A percentile compares a stretch with the other conserved stretches of the same genome.
Evolutionary conservation across 1,140 invertebrate species (phyloP).

Genomic region (Euwallacea fornicatus): DNA sequence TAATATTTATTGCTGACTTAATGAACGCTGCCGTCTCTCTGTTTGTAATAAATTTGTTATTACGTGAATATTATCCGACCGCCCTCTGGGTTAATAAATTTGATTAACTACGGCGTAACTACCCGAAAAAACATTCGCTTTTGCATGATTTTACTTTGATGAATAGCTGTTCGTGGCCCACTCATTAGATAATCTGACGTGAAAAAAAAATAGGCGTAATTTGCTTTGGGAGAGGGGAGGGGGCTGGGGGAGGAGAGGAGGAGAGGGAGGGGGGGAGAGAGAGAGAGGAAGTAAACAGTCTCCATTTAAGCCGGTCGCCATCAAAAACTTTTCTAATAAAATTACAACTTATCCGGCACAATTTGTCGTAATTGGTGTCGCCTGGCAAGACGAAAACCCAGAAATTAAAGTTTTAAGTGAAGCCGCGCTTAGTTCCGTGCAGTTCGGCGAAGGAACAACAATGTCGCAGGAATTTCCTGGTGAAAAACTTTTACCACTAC

Average conservation of each 20-base stretch:
- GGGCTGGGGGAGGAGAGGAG: too few relatives aligned
- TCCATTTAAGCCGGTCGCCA: conserved; percentile 18
- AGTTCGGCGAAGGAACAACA: conserved; percentile 17
- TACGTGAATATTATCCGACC: conserved; percentile 32
- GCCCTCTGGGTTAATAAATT: conserved; percentile 26
- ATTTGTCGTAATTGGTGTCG: conserved; percentile 39
- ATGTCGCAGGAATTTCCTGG: conserved; percentile 10
- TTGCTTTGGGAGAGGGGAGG: not conserved
- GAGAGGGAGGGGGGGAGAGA: not conserved
- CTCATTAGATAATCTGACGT: not conserved
- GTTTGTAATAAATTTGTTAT: conserved; percentile 40
- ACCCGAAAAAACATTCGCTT: conserved; percentile 20
- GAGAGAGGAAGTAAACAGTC: conserved; percentile 14
- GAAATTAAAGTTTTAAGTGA: conserved; percentile 39
- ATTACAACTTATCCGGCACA: conserved; percentile 35
- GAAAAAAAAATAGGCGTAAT: not conserved
- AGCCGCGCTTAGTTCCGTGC: conserved; percentile 30
- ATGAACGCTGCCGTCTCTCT: conserved; percentile 28
- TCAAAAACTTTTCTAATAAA: conserved; percentile 37
- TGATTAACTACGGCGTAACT: conserved; percentile 27
- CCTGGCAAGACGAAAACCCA: conserved; percentile 30
- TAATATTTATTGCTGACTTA: conserved; percentile 41
- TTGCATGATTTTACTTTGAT: conserved; percentile 1
- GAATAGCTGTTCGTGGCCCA: too few relatives aligned
- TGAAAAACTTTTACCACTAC: conserved; percentile 5